These are phyloP conservation scores for Riparia riparia DNA, from an alignment of 2,113 vertebrate genomes.

Conservation along the genomic window DNA sequence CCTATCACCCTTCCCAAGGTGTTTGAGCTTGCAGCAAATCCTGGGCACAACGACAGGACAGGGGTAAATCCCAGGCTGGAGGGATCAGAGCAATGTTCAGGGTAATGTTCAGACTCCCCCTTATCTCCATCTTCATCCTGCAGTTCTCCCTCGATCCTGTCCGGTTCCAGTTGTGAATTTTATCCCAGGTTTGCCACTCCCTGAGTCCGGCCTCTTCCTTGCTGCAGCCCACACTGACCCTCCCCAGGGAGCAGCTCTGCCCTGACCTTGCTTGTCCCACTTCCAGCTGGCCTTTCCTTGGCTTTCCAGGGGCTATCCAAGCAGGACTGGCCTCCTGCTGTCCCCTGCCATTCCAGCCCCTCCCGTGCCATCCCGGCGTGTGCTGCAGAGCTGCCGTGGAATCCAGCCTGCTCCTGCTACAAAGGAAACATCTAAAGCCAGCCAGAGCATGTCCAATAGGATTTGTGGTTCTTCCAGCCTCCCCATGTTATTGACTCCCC, in stretches of 20 bases:
- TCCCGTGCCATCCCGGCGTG: background rate
- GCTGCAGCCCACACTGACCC: background rate
- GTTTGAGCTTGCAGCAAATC: background rate
- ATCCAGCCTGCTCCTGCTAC: background rate
- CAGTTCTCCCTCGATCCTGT: background rate
- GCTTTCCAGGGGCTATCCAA: background rate
- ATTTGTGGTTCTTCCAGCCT: constrained; percentile 35
- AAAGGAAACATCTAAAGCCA: constrained; percentile 30
- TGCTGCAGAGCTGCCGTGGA: background rate
- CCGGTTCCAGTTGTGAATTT: background rate
- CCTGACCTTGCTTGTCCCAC: background rate
- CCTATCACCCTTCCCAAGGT: background rate
- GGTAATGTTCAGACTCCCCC: rapidly evolving
- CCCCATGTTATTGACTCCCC: constrained; percentile 20
- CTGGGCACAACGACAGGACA: rapidly evolving
- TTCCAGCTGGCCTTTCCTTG: background rate
- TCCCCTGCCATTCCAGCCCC: background rate
- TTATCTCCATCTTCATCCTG: background rate
- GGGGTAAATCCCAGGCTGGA: background rate
- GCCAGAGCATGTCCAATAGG: constrained; percentile 11
- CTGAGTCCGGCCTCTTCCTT: rapidly evolving
- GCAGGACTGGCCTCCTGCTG: background rate
- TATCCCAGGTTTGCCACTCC: background rate
- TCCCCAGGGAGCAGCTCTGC: background rate
- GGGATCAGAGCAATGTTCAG: background rate